Conservation (phyloP, 2,888 invertebrate species). For the Epicampocera succincta region DNA sequence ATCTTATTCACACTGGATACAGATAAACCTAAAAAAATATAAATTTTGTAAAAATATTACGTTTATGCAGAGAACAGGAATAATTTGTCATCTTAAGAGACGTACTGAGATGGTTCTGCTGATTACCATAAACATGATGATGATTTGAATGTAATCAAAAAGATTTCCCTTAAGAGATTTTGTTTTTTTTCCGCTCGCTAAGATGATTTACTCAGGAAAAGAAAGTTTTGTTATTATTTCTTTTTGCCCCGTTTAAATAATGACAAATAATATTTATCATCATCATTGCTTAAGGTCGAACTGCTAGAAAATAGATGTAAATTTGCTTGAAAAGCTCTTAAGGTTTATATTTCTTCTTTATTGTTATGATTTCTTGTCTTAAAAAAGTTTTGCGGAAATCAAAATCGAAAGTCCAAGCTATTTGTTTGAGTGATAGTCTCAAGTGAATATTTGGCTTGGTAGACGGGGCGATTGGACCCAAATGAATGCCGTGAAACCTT, state of each 20-base stretch:
- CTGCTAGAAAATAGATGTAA: not conserved
- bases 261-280: constrained; percentile 36
- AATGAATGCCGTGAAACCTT: not conserved
- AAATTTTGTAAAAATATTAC: not conserved
- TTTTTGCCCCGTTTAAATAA: constrained; percentile 36
- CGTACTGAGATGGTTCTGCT: not conserved
- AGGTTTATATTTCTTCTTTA: not conserved
- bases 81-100: constrained; percentile 55
- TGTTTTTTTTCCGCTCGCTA: constrained; percentile 20
- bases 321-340: constrained; percentile 15
- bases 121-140: constrained; percentile 23
- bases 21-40: too few relatives aligned
- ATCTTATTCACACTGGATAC: too few relatives aligned
- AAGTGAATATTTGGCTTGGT: constrained; percentile 12
- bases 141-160: constrained; percentile 66
- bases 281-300: not conserved
- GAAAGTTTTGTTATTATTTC: constrained; percentile 29
- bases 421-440: constrained; percentile 45
- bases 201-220: constrained; percentile 30
- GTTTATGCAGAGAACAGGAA: constrained; percentile 19
- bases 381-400: constrained; percentile 2
- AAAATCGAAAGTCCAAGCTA: constrained; percentile 32
- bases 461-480: not conserved
- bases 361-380: not conserved
- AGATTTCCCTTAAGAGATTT: constrained; percentile 71